Percentiles rank a stretch among this genome's conserved stretches.
Conservation (phyloP, 92 coral and sea anemone species). For the Phenganax stokvisi region DNA sequence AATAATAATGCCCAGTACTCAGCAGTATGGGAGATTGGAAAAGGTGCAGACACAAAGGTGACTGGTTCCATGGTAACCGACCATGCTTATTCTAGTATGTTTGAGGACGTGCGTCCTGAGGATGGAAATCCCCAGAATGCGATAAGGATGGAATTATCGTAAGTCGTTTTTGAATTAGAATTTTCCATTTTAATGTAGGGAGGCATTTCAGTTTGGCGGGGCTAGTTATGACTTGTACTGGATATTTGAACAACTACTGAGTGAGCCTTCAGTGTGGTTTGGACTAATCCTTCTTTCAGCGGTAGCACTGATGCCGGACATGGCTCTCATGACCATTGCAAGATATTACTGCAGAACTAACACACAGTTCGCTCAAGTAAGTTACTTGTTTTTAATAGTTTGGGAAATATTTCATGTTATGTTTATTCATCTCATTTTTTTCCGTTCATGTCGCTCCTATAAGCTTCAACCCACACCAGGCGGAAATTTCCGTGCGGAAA, state of each 20-base stretch:
- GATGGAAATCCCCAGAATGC: too few species aligned
- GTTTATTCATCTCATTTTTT: not conserved
- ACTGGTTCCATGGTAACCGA: too few species aligned
- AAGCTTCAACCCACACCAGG: not conserved
- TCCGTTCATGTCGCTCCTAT: not conserved
- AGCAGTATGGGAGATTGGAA: too few species aligned
- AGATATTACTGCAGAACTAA: conserved; percentile 74
- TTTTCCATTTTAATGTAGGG: conserved; percentile 46
- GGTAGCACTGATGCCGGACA: conserved; percentile 67
- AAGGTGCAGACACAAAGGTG: too few species aligned
- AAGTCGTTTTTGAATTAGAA: too few species aligned
- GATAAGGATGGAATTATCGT: too few species aligned
- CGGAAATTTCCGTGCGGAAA: too few species aligned
- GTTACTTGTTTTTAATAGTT: not conserved
- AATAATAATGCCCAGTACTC: too few species aligned
- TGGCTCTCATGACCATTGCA: conserved; percentile 65
- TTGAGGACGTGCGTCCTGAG: too few species aligned
- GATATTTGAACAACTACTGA: conserved; percentile 60
- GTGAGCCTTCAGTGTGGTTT: conserved; percentile 70
- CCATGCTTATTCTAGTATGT: too few species aligned
- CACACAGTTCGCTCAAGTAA: conserved; percentile 90
- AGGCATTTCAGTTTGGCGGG: conserved; percentile 54
- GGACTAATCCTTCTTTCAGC: conserved; percentile 57
- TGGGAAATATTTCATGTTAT: not conserved
- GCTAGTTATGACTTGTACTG: conserved; percentile 64